Base-by-base conservation (phyloP, 2,113 vertebrate genomes). In the Poeciliopsis turrubarensis region DNA sequence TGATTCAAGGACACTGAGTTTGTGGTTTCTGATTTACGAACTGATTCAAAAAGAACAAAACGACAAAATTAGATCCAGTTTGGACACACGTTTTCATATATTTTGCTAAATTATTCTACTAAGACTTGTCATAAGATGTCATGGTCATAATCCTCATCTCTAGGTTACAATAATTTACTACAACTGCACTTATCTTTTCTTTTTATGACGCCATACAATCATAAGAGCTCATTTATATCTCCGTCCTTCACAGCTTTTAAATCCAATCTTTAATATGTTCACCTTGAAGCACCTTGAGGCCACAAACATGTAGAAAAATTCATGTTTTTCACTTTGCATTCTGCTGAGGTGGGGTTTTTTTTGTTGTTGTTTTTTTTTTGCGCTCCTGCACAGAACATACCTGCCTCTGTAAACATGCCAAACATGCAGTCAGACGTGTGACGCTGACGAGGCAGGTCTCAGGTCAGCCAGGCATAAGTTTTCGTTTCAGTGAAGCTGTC, bases 281-380 rank as follows among this genome's bases (percentile, higher is more conserved):
- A 77, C 51, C 3, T 67, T 68, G 32, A 34, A 61, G 7, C 29
- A 32, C 31, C 7, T 22, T 54, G 30, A 41, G 10, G 64, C 62
- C 57, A 2, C 1, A n/a, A 30, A 60, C 19, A 29, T 62, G 27
- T 13, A 63, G 3, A 29, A 30, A 12, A 22, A 32, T 25, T 39
- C 65, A 37, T 66, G 34, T 60, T 41, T 68, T 65, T 70, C 63
- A 8, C 69, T 85, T 83, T 80, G 27, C 83, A 81, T 86, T 86
- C 54, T 86, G 82, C 88, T 90, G 82, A 89, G 62, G 54, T 6
- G 27, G 27, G 10, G 78, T 60, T 84, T 80, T 75, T 47, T 37
- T 80, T 29, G 29, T 29, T n/a, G n/a, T n/a, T n/a, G n/a, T n/a
- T n/a, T 3, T 31, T 4, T 31, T 31, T 30, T 31, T 31, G 3